Evolutionary conservation across 2,797 vertebrate genomes (phyloP), one percentile per base, ranked within the genome.

Genomic region (Leucoraja ocellata): DNA sequence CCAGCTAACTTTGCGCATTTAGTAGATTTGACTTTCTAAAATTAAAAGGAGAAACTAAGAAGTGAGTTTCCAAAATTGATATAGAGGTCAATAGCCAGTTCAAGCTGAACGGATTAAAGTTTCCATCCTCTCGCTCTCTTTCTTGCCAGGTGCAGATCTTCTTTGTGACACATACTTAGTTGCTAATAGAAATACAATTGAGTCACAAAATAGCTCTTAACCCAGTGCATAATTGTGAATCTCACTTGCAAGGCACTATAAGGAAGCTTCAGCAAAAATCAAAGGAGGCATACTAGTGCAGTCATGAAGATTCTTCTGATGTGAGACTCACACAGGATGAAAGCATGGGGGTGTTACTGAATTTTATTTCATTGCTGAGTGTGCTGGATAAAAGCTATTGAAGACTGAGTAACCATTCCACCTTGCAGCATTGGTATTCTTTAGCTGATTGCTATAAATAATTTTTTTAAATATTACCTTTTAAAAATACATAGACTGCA

Each of bases 181-280:
- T 63, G 25, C 25, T 63, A 86, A 86, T 63, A 5, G 58, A 84
- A 61, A 83, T 83, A 10, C 39, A 61, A 86, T 16, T 86, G 58
- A 14, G 58, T 86, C 58, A 63, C 10, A 63, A 65, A 86, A 86
- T 86, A 28, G 61, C 58, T 84, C 81, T n/a, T 86, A 86, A 86
- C 63, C 63, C 83, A 86, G 58, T 86, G n/a, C 10, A 63, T 61
- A 86, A 86, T 16, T 86, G 83, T 61, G 54, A 61, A 32, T 86
- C 58, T 63, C 83, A 16, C 58, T 32, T 28, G n/a, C 58, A 9
- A 65, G 58, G 61, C 4, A 58, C 83, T 28, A 32, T 63, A 63
- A 18, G 58, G 58, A 65, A 86, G 28, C 58, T 86, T 14, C 25
- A n/a, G 54, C 58, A 63, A 86, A 86, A n/a, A 86, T 63, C 28